phyloP scores from a whole-genome alignment of 2,113 vertebrate genomes.

The Erinaceus europaeus region DNA sequence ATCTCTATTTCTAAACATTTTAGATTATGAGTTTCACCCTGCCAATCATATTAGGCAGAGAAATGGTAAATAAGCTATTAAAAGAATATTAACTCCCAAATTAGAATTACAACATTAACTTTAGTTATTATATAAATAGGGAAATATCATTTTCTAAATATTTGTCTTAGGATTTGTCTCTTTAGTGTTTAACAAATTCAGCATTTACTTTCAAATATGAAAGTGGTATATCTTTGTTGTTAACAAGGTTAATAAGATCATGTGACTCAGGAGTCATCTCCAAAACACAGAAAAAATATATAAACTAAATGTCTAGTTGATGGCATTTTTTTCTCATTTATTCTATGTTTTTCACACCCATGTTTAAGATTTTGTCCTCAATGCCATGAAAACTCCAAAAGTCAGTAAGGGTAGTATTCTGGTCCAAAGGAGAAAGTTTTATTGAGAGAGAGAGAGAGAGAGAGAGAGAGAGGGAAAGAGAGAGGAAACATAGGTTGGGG shows the following conservation, averaged over 20 bases:
- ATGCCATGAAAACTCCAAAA: too few species aligned
- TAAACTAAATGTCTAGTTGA: neutral
- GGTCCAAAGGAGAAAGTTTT: too few species aligned
- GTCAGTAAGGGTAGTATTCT: too few species aligned
- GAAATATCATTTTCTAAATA: constrained; percentile 6
- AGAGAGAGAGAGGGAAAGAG: too few species aligned
- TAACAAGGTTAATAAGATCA: neutral
- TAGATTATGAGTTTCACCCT: constrained; percentile 38
- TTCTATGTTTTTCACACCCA: neutral
- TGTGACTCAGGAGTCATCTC: neutral
- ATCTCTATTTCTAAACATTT: constrained; percentile 45
- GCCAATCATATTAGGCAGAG: constrained; percentile 34
- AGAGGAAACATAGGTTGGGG: too few species aligned
- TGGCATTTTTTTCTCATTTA: neutral
- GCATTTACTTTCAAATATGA: neutral
- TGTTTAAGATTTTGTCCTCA: too few species aligned
- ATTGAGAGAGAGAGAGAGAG: too few species aligned
- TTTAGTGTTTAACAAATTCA: neutral
- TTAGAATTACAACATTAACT: constrained; percentile 45
- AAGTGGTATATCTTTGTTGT: neutral
- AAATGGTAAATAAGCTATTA: constrained; percentile 50
- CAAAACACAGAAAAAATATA: neutral
- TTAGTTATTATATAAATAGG: constrained; percentile 18
- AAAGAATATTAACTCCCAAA: constrained; percentile 58
- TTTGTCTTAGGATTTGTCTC: constrained; percentile 20